Percentiles rank a stretch among this genome's conserved stretches.
These are phyloP conservation scores for Gouania willdenowi DNA, from an alignment of 2,797 vertebrate genomes.

Conservation along the genomic window DNA sequence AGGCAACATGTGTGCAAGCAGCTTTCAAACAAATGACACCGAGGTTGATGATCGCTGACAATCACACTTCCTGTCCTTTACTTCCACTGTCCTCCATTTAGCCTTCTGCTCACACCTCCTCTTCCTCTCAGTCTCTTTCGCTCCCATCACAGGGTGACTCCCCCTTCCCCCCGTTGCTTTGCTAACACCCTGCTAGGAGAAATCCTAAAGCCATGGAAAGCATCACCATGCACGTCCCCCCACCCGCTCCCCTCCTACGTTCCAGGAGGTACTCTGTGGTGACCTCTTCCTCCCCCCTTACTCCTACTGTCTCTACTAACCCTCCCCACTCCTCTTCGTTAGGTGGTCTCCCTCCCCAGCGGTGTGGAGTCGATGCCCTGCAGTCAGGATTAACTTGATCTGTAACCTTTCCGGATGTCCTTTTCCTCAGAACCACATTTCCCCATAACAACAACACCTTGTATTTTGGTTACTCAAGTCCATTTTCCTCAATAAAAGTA, in stretches of 20 bases:
- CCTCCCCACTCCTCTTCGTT: constrained; percentile 14
- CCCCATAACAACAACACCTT: background rate
- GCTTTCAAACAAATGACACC: constrained; percentile 57
- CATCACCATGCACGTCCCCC: constrained; percentile 10
- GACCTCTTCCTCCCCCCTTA: constrained; percentile 24
- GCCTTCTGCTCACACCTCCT: constrained; percentile 11
- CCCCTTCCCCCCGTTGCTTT: constrained; percentile 38
- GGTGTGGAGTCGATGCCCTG: constrained; percentile 15
- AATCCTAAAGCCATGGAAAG: constrained; percentile 46
- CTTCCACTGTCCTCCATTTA: constrained; percentile 29
- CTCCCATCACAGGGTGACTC: constrained; percentile 39
- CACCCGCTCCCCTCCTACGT: constrained; percentile 7
- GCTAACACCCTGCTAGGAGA: constrained; percentile 26
- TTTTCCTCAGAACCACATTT: constrained; percentile 10
- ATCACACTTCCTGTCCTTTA: constrained; percentile 28
- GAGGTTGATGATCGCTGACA: constrained; percentile 24
- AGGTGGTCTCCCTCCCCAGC: constrained; percentile 53
- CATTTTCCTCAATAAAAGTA: too few species aligned
- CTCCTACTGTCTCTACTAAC: background rate
- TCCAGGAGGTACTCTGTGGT: constrained; percentile 12
- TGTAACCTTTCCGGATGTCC: constrained; percentile 42
- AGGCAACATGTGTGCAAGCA: constrained; percentile 4
- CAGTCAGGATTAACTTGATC: constrained; percentile 37
- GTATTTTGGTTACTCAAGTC: background rate
- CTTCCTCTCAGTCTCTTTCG: constrained; percentile 10